Evolutionary conservation across 1,140 invertebrate genomes (phyloP).

Genomic region (Heterodera carotae): DNA sequence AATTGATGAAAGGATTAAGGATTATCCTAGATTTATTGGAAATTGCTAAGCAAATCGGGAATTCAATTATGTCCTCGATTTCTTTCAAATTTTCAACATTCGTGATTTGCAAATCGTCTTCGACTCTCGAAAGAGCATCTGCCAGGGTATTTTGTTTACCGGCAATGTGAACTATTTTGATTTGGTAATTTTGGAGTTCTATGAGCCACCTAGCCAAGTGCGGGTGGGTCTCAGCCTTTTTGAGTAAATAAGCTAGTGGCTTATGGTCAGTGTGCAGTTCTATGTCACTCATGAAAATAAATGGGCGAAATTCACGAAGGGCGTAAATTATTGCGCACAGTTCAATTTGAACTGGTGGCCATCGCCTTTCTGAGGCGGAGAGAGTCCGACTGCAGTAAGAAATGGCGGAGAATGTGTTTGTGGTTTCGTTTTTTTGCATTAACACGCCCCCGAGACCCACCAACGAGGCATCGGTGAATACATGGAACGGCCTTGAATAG

Average conservation of each 20-base stretch:
- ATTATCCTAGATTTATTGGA: not conserved
- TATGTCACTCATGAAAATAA: conserved; percentile 21
- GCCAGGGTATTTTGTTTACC: conserved; percentile 18
- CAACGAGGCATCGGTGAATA: conserved; percentile 11
- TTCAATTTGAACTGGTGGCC: conserved; percentile 11
- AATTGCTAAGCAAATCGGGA: conserved; percentile 10
- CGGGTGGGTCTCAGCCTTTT: conserved; percentile 10
- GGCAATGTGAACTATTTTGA: conserved; percentile 21
- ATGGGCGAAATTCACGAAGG: conserved; percentile 8
- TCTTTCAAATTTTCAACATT: conserved; percentile 5
- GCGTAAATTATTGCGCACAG: conserved; percentile 16
- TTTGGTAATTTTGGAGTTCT: conserved; percentile 21
- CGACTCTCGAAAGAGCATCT: not conserved
- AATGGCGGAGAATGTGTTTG: not conserved
- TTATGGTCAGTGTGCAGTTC: conserved; percentile 20
- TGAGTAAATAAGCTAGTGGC: conserved; percentile 8
- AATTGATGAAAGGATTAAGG: not conserved
- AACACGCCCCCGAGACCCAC: conserved; percentile 12
- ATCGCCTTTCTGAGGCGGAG: not conserved
- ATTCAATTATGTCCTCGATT: conserved; percentile 27
- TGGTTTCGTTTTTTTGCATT: conserved; percentile 21
- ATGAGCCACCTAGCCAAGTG: conserved; percentile 22
- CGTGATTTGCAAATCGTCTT: conserved; percentile 3
- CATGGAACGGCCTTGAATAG: conserved; percentile 11
- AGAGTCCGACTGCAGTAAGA: conserved; percentile 25